Base-by-base conservation (phyloP, 2,888 invertebrate species). In the Scaptomyza cyrtandrae region DNA sequence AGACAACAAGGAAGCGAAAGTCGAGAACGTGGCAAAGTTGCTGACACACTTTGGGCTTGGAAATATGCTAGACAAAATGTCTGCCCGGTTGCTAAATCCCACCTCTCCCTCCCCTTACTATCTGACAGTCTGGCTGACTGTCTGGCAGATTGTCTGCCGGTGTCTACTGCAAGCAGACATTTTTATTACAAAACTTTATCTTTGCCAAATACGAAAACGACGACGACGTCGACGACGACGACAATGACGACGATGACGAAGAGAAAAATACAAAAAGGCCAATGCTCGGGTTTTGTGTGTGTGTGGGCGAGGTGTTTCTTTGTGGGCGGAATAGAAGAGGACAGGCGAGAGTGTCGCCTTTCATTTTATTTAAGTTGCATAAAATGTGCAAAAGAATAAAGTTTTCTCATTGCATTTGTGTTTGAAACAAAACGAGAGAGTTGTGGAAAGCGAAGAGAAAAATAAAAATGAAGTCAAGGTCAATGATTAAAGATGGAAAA, bases 131-230 rank as follows among this genome's bases (percentile, higher is more conserved):
- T 72, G 64, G 39, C 77, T 59, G 67, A 74, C 56, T 52, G 24
- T 46, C 59, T 72, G 64, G 39, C 77, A 56, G 67, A 74, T 53
- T 52, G 68, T 80, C 70, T 77, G 78, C 71, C 78, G 71, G 74
- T 76, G 75, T 73, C 84, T 82, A 73, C 80, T 10, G 41, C 14
- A 64, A 75, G 72, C 88, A 86, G 86, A 86, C 88, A 89, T 86
- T 86, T 86, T 89, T 89, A 89, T 88, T 86, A 86, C 86, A 86
- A 89, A 86, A 86, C 86, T 86, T 86, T 86, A 86, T 86, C 86
- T 86, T 89, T 86, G 85, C 88, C 89, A 85, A 85, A 89, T 87
- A 85, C 79, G 71, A 77, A 71, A 80, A 69, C 62, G 59, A 64
- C 71, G 64, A 61, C 72, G 64, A 75, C 67, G 64, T 72, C 67